Base-by-base conservation (phyloP, 2,888 invertebrate species). In the Lasioglossum marginatum region DNA sequence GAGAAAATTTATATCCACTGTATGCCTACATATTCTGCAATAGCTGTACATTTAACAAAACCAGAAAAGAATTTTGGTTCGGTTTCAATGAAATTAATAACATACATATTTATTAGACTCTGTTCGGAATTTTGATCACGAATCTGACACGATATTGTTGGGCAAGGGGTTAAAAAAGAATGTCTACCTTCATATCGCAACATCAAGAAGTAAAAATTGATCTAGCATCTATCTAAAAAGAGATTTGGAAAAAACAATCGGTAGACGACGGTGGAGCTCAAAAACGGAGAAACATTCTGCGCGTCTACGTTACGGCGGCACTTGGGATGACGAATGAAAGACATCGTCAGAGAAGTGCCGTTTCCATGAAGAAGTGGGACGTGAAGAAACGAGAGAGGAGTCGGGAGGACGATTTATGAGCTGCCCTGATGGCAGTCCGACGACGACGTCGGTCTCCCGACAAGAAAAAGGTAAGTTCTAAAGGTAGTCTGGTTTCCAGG, bases 401-500 rank as follows among this genome's bases (percentile, higher is more conserved):
- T 14, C 5, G 43, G 79, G 77, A 72, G 66, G 85, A 86, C 88
- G 87, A 90, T 91, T 90, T 91, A 92, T 90, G 87, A 84, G 84
- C 87, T 79, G 74, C 72, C 75, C 57, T 60, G 70, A 70, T 70
- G 45, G 60, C 77, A 57, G 79, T 45, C 45, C 77, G 73, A 80
- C 81, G 84, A 85, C 81, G 12, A 57, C 31, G 74, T 82, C 81
- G 71, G 81, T 34, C 77, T 66, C n/a, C 52, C 70, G 71, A 57
- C 75, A 48, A 72, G 77, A 71, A 74, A 71, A 40, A 77, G 31
- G 19, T 37, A 40, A 57, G 16, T 52, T 31, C 27, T 27, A n/a
- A n/a, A n/a, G n/a, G n/a, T n/a, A n/a, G n/a, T 27, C 14, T 43
- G 45, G 43, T 66, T 72, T 57, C 34, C 19, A 19, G 23, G 48